Evolutionary conservation across 2,888 invertebrate genomes (phyloP).

Genomic region (Eilema griseolum): DNA sequence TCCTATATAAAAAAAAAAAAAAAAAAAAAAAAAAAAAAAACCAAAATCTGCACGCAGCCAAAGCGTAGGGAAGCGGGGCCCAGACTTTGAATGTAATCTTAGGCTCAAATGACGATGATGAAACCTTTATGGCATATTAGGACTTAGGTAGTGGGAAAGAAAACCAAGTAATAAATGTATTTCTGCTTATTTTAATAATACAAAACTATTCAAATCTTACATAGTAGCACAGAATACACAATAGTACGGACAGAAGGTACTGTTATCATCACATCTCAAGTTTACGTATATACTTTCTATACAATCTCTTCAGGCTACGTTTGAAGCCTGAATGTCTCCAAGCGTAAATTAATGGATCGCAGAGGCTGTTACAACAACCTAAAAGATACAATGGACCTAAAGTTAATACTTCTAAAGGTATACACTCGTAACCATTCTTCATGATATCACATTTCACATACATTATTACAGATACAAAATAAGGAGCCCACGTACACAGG

Average conservation of each 20-base stretch:
- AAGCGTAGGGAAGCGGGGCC: no score
- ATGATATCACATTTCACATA: constrained; percentile 81
- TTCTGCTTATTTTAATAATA: not conserved
- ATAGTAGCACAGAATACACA: not conserved
- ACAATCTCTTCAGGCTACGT: constrained; percentile 72
- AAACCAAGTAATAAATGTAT: not conserved
- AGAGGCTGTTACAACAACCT: constrained; percentile 85
- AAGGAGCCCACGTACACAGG: constrained; percentile 87
- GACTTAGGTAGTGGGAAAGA: not conserved
- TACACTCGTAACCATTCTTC: constrained; percentile 74
- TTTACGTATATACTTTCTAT: constrained; percentile 62
- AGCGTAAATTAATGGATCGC: constrained; percentile 88
- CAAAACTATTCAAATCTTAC: not conserved
- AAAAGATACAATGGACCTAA: constrained; percentile 87
- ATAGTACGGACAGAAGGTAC: not conserved
- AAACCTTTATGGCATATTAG: not conserved
- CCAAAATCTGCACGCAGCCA: no score
- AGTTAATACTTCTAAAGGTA: constrained; percentile 81
- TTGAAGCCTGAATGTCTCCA: constrained; percentile 89
- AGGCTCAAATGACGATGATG: no score
- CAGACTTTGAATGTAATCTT: no score
- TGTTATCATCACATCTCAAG: constrained; percentile 34
- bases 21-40: no score
- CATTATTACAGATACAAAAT: constrained; percentile 83
- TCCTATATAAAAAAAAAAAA: no score